Conservation (phyloP, 2,113 vertebrate genomes). For the Lophotis ruficrista region DNA sequence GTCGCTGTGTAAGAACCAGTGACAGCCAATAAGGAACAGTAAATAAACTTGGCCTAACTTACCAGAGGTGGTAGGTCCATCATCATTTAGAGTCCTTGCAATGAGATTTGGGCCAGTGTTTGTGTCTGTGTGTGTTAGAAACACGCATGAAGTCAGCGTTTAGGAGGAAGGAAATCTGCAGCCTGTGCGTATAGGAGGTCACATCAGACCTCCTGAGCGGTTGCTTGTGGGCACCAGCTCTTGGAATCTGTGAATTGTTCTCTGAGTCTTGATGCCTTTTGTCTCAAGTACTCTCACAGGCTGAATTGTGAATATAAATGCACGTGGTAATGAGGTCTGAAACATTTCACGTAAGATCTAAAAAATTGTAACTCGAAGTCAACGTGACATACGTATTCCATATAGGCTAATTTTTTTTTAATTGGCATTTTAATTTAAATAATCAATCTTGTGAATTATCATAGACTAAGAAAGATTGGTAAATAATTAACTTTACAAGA, state of each 20-base stretch:
- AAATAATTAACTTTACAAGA: not conserved
- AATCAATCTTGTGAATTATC: not conserved
- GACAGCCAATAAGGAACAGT: not conserved
- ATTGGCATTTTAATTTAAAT: not conserved
- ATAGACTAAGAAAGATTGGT: not conserved
- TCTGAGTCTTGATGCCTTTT: not conserved
- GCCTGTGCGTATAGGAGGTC: not conserved
- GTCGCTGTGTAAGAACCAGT: not conserved
- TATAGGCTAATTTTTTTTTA: not conserved
- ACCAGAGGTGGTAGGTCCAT: too few species aligned
- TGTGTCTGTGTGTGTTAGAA: not conserved
- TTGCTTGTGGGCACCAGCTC: not conserved
- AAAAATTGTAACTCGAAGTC: not conserved
- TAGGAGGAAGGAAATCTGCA: not conserved
- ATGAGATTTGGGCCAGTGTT: not conserved
- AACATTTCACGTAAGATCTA: not conserved
- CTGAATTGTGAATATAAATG: not conserved
- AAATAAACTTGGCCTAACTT: not conserved
- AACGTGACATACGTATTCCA: rapidly evolving
- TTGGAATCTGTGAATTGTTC: not conserved
- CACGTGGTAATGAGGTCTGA: not conserved
- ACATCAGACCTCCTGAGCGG: not conserved
- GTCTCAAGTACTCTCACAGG: not conserved
- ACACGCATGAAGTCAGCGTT: not conserved
- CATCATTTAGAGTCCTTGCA: not conserved